A percentile compares a stretch with the other conserved stretches of the same genome.
Evolutionary conservation across 2,888 invertebrate species (phyloP).

Genomic region (Tinea trinotella): DNA sequence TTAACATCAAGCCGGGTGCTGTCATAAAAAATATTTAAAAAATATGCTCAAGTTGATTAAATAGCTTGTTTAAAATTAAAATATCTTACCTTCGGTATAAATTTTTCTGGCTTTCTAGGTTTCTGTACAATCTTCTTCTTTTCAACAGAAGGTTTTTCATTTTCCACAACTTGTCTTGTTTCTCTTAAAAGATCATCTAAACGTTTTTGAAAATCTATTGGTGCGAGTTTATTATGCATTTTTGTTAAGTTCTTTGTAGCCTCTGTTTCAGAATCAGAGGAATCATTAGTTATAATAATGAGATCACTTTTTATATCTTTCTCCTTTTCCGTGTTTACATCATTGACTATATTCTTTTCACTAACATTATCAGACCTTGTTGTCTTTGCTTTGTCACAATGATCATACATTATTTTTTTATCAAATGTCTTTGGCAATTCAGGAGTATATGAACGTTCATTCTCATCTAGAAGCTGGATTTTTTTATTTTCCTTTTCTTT

Average conservation of each 20-base stretch:
- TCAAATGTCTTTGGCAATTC: too few relatives aligned
- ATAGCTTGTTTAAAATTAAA: not conserved
- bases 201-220: constrained; percentile 57
- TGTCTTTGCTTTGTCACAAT: too few relatives aligned
- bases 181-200: constrained; percentile 58
- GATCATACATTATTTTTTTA: too few relatives aligned
- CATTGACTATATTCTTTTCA: too few relatives aligned
- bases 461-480: too few relatives aligned
- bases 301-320: constrained; percentile 26
- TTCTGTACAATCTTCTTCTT: constrained; percentile 46
- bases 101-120: constrained; percentile 40
- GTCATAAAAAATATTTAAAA: too few relatives aligned
- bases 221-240: constrained; percentile 60
- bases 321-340: not conserved
- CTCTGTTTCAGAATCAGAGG: constrained; percentile 65
- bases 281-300: constrained; percentile 56
- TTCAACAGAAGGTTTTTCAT: not conserved
- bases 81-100: constrained; percentile 54
- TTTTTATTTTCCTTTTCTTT: too few relatives aligned
- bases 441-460: too few relatives aligned
- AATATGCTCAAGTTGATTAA: constrained; percentile 3
- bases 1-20: too few relatives aligned
- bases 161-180: constrained; percentile 54
- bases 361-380: too few relatives aligned
- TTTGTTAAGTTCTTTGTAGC: constrained; percentile 64